These are phyloP conservation scores for Perognathus longimembris DNA, from an alignment of 2,113 vertebrate species.

Conservation along the genomic window DNA sequence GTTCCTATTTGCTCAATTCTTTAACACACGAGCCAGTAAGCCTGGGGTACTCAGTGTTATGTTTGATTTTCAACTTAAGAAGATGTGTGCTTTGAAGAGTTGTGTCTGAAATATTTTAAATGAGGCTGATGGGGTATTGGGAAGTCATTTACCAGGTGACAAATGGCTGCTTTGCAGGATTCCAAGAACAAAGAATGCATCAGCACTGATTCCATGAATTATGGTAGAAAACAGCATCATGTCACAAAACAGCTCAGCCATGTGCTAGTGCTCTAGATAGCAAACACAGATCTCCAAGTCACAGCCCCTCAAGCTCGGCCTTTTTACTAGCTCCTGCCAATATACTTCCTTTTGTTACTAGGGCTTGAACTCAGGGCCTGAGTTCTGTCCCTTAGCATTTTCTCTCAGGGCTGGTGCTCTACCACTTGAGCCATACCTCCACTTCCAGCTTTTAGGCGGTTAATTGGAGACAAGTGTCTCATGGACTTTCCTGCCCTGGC, in stretches of 20 bases:
- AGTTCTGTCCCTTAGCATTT: too few species aligned
- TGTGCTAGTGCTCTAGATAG: not conserved
- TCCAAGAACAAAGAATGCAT: not conserved
- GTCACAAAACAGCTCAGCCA: not conserved
- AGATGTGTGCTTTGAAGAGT: not conserved
- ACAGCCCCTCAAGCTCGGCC: not conserved
- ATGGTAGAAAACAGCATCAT: not conserved
- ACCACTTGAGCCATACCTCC: too few species aligned
- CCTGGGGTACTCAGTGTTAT: not conserved
- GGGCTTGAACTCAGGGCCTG: too few species aligned
- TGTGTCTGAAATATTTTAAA: slow-evolving; percentile 23
- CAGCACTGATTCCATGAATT: not conserved
- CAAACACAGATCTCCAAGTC: not conserved
- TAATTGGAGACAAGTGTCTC: too few species aligned
- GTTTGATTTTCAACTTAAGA: slow-evolving; percentile 42
- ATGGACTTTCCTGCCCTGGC: too few species aligned
- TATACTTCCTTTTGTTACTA: not conserved
- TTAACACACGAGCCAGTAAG: not conserved
- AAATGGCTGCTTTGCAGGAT: not conserved
- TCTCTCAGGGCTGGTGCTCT: too few species aligned
- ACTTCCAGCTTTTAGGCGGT: too few species aligned
- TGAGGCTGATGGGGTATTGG: not conserved
- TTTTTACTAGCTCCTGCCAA: slow-evolving; percentile 11
- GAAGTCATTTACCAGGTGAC: not conserved
- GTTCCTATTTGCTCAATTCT: not conserved